Conservation (phyloP, 1,140 invertebrate genomes). For the Procambarus clarkii region DNA sequence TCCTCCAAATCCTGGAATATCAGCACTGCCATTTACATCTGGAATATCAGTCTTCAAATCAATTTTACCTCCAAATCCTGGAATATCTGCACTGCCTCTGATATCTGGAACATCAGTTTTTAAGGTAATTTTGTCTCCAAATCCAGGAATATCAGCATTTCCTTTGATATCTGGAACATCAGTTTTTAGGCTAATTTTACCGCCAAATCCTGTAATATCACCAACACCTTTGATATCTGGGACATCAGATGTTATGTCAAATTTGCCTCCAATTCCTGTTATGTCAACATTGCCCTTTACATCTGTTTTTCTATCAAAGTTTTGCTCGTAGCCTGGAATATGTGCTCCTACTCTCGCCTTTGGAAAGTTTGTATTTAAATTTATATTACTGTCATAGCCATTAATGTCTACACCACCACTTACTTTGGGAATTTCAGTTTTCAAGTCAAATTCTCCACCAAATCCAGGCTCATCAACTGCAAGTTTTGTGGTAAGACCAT, state of each 20-base stretch:
- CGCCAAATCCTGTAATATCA: slow-evolving; percentile 22
- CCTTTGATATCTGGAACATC: neutral
- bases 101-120: neutral
- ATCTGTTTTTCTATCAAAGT: slow-evolving; percentile 2
- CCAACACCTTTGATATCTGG: neutral
- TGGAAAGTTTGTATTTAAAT: neutral
- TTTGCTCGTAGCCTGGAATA: neutral
- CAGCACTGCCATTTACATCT: neutral
- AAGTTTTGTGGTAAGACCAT: neutral
- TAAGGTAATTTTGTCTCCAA: slow-evolving; percentile 11
- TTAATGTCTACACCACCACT: neutral
- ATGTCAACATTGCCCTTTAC: neutral
- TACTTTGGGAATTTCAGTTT: neutral
- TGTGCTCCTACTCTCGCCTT: neutral
- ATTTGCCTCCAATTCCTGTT: slow-evolving; percentile 28
- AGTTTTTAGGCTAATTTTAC: slow-evolving; percentile 4
- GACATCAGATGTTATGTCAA: slow-evolving; percentile 10
- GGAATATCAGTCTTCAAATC: slow-evolving; percentile 7
- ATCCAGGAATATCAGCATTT: neutral
- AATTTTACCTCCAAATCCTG: slow-evolving; percentile 29
- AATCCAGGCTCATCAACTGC: neutral
- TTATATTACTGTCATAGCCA: neutral
- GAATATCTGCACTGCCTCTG: neutral
- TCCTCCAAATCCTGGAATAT: neutral
- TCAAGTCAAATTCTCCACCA: slow-evolving; percentile 6